Base-by-base conservation (phyloP, 2,888 invertebrate genomes). In the Cancer borealis region DNA sequence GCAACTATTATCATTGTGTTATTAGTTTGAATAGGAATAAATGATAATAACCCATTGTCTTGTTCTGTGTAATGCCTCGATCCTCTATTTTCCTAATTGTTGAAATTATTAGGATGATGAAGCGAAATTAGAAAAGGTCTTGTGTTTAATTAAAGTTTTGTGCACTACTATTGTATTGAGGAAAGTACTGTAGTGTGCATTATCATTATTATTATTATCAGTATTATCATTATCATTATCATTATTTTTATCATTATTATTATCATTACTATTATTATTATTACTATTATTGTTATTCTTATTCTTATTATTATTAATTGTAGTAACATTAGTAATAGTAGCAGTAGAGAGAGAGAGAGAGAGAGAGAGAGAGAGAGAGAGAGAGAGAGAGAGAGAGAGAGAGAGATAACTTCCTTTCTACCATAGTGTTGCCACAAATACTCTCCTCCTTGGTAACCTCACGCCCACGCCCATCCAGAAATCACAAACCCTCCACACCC, bases 341-440 rank as follows among this genome's bases (percentile, higher is more conserved):
- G 84, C n/a, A 84, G 73, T 2, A 8, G 8, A 73, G 73, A 73
- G 73, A 73, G 73, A 73, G 26, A 73, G 73, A 73, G 73, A 73
- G 73, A 73, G 73, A 73, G 73, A 73, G 73, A 73, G 73, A 60
- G 73, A 26, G 26, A 26, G 73, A 73, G 73, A 73, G 73, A 73
- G 73, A 73, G 73, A 73, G 73, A 73, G 73, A 73, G 73, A 73
- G 73, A 73, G 73, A 73, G 73, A 73, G 73, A 73, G 73, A 73
- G 73, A 66, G n/a, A 73, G 26, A 26, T 73, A 4, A 0, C 8
- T 39, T 84, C 21, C 66, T 84, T 84, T 39, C 30, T 39, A 39
- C 84, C 8, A 8, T n/a, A 30, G 39, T 17, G 39, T 39, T n/a
- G 8, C 17, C 39, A 26, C 39, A 17, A 1, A 39, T 39, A n/a